A percentile compares a stretch with the other conserved stretches of the same genome.
Evolutionary conservation across 2,797 vertebrate species (phyloP).

Genomic region (Gallinago stenura): DNA sequence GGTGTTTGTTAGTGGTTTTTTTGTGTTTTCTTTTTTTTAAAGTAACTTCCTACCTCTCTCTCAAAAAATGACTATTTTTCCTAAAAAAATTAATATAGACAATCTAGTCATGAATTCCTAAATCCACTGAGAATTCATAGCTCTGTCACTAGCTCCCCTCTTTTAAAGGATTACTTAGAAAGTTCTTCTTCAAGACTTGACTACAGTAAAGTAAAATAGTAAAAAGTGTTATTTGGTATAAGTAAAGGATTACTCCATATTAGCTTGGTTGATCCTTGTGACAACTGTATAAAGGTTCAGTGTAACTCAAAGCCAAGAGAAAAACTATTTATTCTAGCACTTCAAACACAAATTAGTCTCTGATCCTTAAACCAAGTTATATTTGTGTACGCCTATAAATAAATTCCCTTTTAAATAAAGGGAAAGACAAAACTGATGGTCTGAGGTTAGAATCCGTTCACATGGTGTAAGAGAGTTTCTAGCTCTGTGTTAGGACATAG

Average conservation of each 20-base stretch:
- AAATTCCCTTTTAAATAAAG: not conserved
- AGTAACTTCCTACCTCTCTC: not conserved
- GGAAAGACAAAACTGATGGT: not conserved
- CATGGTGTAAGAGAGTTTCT: not conserved
- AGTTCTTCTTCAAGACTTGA: not conserved
- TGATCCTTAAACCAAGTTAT: not conserved
- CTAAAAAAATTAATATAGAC: not conserved
- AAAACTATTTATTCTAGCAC: not conserved
- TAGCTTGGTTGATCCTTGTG: not conserved
- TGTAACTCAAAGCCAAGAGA: slow-evolving; percentile 7
- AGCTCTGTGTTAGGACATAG: not conserved
- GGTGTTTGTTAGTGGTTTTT: fast-evolving
- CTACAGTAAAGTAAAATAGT: not conserved
- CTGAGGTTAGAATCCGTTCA: not conserved
- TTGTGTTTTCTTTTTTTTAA: not conserved
- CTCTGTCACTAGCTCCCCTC: not conserved
- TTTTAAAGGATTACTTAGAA: not conserved
- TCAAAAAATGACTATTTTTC: not conserved
- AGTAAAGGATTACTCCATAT: slow-evolving; percentile 13
- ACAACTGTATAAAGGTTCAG: not conserved
- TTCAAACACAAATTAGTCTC: not conserved
- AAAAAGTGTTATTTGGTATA: not conserved
- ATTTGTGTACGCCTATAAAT: not conserved
- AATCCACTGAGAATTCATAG: not conserved
- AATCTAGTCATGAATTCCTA: not conserved